Conservation (phyloP, 2,113 vertebrate genomes). For the Pseudopipra pipra region DNA sequence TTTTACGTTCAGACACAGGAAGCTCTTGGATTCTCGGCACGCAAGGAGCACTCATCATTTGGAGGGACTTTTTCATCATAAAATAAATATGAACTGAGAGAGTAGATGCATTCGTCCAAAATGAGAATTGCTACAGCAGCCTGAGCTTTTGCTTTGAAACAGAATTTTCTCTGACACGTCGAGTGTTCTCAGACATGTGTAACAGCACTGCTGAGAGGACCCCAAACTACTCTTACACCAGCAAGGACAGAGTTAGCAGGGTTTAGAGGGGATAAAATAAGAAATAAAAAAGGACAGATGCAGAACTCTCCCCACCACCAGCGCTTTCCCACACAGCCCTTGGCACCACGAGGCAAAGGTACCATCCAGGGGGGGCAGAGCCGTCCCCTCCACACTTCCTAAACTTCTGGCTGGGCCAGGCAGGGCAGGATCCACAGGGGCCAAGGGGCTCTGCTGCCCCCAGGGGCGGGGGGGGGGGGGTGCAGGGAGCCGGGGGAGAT, state of each 20-base stretch:
- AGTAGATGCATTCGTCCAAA: background rate
- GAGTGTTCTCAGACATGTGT: background rate
- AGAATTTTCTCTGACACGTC: background rate
- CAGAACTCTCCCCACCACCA: background rate
- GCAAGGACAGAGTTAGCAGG: background rate
- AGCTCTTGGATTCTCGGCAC: background rate
- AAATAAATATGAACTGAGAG: background rate
- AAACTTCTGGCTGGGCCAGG: background rate
- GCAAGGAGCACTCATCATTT: background rate
- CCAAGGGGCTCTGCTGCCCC: background rate
- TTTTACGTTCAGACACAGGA: background rate
- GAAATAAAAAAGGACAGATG: accelerated
- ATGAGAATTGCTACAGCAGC: background rate
- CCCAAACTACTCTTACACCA: background rate
- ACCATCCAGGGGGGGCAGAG: accelerated
- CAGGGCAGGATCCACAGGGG: background rate
- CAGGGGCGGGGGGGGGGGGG: too few species aligned
- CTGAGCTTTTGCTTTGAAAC: background rate
- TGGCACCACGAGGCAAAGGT: accelerated
- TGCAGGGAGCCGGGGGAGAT: accelerated
- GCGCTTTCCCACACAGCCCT: accelerated
- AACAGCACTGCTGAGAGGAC: background rate
- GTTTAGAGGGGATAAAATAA: background rate
- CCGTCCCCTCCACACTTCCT: background rate
- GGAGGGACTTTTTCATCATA: background rate